Conservation (phyloP, 2,797 vertebrate species). For the Sitta carolinensis region DNA sequence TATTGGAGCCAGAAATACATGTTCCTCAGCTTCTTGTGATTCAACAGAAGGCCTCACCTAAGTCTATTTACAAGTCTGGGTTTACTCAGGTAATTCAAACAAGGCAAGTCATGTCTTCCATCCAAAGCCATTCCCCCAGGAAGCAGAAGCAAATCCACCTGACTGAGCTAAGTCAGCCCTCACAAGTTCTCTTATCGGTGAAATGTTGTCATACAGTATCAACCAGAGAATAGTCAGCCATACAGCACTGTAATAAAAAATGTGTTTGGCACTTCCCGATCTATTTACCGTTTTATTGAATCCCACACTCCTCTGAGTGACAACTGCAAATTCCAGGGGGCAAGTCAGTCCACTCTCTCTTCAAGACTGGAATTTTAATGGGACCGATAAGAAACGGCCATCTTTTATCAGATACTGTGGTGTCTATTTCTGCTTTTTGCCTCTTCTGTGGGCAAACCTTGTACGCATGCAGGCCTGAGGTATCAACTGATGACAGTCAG, state of each 20-base stretch:
- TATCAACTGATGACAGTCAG: conserved; percentile 57
- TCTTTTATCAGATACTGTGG: conserved; percentile 59
- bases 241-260: conserved; percentile 32
- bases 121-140: background rate
- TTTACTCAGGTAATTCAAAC: conserved; percentile 33
- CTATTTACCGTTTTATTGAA: background rate
- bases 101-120: background rate
- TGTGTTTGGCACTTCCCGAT: background rate
- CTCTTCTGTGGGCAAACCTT: conserved; percentile 14
- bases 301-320: background rate
- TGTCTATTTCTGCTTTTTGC: conserved; percentile 58
- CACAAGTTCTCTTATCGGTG: background rate
- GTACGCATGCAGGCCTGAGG: background rate
- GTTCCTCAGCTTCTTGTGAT: background rate
- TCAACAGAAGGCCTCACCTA: background rate
- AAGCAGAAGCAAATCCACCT: background rate
- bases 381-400: background rate
- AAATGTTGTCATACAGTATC: background rate
- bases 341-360: background rate
- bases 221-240: background rate
- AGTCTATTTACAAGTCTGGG: background rate
- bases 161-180: background rate
- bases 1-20: background rate
- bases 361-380: conserved; percentile 72
- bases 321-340: conserved; percentile 34